phyloP scores from a whole-genome alignment of 2,113 vertebrate species.

The Pholis gunnellus region DNA sequence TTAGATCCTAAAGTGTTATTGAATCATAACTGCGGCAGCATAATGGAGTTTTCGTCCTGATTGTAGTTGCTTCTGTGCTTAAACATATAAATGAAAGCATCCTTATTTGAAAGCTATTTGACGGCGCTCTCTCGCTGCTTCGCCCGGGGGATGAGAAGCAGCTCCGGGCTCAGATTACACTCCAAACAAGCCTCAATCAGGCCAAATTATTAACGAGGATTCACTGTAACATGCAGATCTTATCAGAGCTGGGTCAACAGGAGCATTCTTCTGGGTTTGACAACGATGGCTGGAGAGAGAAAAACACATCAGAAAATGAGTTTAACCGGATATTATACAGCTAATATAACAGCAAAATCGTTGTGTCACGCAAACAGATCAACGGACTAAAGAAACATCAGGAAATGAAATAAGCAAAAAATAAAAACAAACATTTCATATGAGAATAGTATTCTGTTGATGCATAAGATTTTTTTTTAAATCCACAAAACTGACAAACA shows the following conservation, averaged over 20 bases:
- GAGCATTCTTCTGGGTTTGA: background rate
- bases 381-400: background rate
- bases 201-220: slow-evolving; percentile 58
- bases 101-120: slow-evolving; percentile 51
- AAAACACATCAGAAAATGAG: slow-evolving; percentile 1
- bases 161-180: slow-evolving; percentile 60
- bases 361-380: background rate
- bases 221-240: slow-evolving; percentile 51
- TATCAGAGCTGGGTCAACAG: slow-evolving; percentile 40
- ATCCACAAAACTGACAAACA: background rate
- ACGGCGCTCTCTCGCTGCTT: background rate
- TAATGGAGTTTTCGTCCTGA: background rate
- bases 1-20: background rate
- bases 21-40: background rate
- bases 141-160: background rate
- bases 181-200: slow-evolving; percentile 62
- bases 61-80: slow-evolving; percentile 9
- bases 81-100: slow-evolving; percentile 40
- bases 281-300: background rate
- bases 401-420: background rate
- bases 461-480: background rate
- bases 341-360: background rate
- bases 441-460: background rate
- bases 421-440: background rate
- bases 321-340: background rate